Evolutionary conservation across 2,113 vertebrate species (phyloP), one percentile per base, ranked within the genome.

Genomic region (Oncorhynchus nerka): DNA sequence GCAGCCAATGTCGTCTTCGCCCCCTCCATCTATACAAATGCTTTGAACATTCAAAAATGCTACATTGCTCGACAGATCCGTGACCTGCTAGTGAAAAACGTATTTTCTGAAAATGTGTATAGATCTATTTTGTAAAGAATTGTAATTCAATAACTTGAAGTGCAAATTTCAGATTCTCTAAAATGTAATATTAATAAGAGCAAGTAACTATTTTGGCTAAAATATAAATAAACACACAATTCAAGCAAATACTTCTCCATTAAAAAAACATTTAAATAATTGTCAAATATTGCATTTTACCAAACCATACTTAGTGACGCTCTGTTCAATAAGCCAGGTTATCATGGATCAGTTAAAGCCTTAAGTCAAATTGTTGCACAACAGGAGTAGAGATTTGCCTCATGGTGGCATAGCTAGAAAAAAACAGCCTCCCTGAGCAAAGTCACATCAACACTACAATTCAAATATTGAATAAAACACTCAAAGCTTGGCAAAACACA

Each of bases 401-500:
- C 20, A 68, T 9, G 6, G 77, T 20, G 39, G 81, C 59, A 61
- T 55, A 24, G 83, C 83, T 82, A 74, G 55, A 59, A 86, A n/a
- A 88, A 55, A 89, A 89, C 81, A 87, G 85, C 87, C 88, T 92
- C 89, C 87, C 89, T 92, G 89, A 91, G 89, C 88, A 91, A 90
- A 89, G 80, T 90, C 87, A 90, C 88, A 84, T 84, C 87, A 89
- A 88, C 75, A 88, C 84, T 83, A 85, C 81, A 85, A 86, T 89
- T 90, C 79, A 88, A 89, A 90, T 86, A 89, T 80, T 81, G 84
- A 90, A 85, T 83, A 90, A 90, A 85, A 89, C 8, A 39, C 85
- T 85, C 87, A 85, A 86, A 84, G 79, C 86, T 90, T 91, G 39
- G 91, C 90, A 90, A 88, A 49, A 49, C 51, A 88, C 80, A 83